phyloP scores from a whole-genome alignment of 2,797 vertebrate genomes.

The Aplochiton taeniatus region DNA sequence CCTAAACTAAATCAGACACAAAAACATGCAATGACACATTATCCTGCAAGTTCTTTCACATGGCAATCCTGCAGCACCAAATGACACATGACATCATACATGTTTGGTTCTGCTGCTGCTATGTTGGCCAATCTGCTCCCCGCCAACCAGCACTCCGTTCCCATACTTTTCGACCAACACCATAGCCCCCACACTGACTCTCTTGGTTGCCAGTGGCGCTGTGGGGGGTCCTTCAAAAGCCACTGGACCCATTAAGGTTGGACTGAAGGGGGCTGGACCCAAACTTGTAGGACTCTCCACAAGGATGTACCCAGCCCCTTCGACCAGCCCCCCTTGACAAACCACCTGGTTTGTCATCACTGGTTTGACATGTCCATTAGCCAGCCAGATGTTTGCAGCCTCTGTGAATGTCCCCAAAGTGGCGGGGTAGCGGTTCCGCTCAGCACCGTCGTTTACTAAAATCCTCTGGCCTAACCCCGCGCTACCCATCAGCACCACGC shows the following conservation, averaged over 20 bases:
- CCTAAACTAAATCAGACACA: no score
- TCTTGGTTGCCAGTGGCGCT: background rate
- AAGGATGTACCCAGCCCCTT: background rate
- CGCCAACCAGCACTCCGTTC: background rate
- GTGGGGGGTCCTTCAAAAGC: background rate
- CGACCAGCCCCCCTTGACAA: background rate
- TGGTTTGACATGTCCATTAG: background rate
- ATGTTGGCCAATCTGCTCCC: background rate
- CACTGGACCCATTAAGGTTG: background rate
- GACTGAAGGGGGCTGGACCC: background rate
- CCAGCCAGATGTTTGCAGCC: conserved; percentile 17
- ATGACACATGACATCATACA: no score
- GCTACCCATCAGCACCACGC: background rate
- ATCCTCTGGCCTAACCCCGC: conserved; percentile 32
- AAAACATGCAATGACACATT: no score
- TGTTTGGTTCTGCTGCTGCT: no score
- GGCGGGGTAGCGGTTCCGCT: background rate
- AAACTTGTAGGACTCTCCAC: background rate
- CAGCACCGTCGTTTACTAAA: conserved; percentile 21
- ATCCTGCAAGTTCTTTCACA: no score
- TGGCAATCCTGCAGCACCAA: no score
- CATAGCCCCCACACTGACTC: background rate
- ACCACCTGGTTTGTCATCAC: background rate
- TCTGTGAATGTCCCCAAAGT: conserved; percentile 20
- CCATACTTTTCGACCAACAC: background rate